These are phyloP conservation scores for Neogobius melanostomus DNA, from an alignment of 2,113 vertebrate species.

Conservation along the genomic window DNA sequence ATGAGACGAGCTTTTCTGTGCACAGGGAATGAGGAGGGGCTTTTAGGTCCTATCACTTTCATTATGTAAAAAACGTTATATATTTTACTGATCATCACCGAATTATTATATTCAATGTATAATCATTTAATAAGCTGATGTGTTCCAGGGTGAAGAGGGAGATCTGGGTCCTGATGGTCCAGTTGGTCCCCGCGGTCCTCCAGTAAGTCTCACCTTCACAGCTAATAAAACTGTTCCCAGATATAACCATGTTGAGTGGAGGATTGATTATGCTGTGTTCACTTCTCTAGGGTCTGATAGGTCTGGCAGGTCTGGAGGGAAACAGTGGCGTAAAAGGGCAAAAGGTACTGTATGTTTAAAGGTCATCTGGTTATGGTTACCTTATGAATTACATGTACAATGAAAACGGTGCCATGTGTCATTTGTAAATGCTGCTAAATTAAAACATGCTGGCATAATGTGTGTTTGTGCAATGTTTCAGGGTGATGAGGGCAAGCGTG, in stretches of 20 bases:
- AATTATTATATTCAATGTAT: no score
- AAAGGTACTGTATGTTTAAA: slow-evolving; percentile 61
- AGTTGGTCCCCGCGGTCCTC: slow-evolving; percentile 61
- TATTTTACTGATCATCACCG: no score
- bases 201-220: slow-evolving; percentile 55
- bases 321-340: slow-evolving; percentile 73
- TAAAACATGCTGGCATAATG: neutral
- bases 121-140: no score
- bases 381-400: no score
- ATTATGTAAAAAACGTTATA: no score
- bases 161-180: slow-evolving; percentile 66
- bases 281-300: slow-evolving; percentile 69
- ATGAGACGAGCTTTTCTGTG: no score
- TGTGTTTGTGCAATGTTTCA: slow-evolving; percentile 40
- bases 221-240: neutral
- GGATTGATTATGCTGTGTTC: neutral
- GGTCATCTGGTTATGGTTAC: no score
- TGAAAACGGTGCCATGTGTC: no score
- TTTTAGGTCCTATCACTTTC: no score
- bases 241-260: neutral
- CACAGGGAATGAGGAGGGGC: no score
- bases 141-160: slow-evolving; percentile 66
- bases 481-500: slow-evolving; percentile 70
- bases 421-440: no score
- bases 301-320: slow-evolving; percentile 69